Conservation (phyloP, 2,888 invertebrate genomes). For the Troglohyphantes excavatus region DNA sequence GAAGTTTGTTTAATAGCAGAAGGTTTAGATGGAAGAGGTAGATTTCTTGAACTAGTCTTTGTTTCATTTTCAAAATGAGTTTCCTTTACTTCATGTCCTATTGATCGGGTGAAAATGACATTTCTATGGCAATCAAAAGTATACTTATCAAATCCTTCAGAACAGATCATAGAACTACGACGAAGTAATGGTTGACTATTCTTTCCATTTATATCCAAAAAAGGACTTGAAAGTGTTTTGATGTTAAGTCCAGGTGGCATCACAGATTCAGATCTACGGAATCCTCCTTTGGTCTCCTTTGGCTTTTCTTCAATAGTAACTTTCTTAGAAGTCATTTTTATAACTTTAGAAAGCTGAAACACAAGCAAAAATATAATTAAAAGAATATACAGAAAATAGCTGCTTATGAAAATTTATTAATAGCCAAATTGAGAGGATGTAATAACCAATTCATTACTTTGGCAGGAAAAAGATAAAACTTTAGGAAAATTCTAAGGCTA, state of each 20-base stretch:
- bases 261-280: slow-evolving; percentile 66
- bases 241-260: slow-evolving; percentile 40
- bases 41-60: slow-evolving; percentile 19
- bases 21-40: slow-evolving; percentile 16
- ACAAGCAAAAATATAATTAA: slow-evolving; percentile 1
- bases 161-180: slow-evolving; percentile 78
- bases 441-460: too few species aligned
- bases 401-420: too few species aligned
- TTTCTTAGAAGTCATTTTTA: slow-evolving; percentile 69
- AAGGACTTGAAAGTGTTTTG: not conserved
- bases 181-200: slow-evolving; percentile 64
- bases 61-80: slow-evolving; percentile 6
- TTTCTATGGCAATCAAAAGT: slow-evolving; percentile 79
- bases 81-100: slow-evolving; percentile 19
- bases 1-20: slow-evolving; percentile 31
- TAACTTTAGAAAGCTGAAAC: slow-evolving; percentile 48
- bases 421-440: too few species aligned
- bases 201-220: slow-evolving; percentile 4
- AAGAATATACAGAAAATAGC: not conserved
- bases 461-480: too few species aligned
- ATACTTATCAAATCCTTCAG: slow-evolving; percentile 79
- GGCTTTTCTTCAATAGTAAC: slow-evolving; percentile 38
- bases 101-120: slow-evolving; percentile 63
- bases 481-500: too few species aligned
- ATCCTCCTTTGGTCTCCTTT: slow-evolving; percentile 48